Percentiles rank a stretch among this genome's conserved stretches.
These are phyloP conservation scores for Nycticebus coucang DNA, from an alignment of 2,113 vertebrate genomes.

Conservation along the genomic window DNA sequence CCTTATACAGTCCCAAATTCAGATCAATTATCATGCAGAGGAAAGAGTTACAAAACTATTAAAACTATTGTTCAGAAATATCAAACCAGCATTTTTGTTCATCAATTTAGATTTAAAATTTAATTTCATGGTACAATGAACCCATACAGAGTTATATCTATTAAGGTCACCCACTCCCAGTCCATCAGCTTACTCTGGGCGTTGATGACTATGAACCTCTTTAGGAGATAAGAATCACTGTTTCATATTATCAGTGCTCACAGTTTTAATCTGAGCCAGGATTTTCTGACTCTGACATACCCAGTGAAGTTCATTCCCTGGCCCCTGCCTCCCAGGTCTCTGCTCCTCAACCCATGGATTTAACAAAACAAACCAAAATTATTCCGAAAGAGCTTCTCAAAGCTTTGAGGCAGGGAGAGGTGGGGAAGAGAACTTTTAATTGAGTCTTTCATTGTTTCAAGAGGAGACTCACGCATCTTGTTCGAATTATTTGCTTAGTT, in stretches of 20 bases:
- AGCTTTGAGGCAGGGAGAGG: background rate
- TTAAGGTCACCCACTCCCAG: slow-evolving; percentile 86
- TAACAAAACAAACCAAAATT: slow-evolving; percentile 19
- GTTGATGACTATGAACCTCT: slow-evolving; percentile 82
- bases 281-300: slow-evolving; percentile 42
- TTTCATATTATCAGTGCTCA: slow-evolving; percentile 73
- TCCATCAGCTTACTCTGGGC: slow-evolving; percentile 76
- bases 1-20: background rate
- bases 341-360: background rate
- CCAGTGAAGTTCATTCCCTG: slow-evolving; percentile 26
- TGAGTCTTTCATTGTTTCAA: slow-evolving; percentile 79
- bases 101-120: slow-evolving; percentile 90
- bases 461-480: slow-evolving; percentile 70
- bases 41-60: slow-evolving; percentile 82
- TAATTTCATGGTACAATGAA: slow-evolving; percentile 89
- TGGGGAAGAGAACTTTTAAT: slow-evolving; percentile 63
- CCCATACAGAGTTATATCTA: slow-evolving; percentile 85
- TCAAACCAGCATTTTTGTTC: slow-evolving; percentile 85
- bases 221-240: slow-evolving; percentile 81
- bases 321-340: background rate
- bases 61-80: slow-evolving; percentile 78
- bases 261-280: slow-evolving; percentile 63
- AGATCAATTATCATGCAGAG: slow-evolving; percentile 67
- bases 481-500: slow-evolving; percentile 81
- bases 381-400: slow-evolving; percentile 25